Evolutionary conservation across 2,797 vertebrate genomes (phyloP).

Genomic region (Manis javanica): DNA sequence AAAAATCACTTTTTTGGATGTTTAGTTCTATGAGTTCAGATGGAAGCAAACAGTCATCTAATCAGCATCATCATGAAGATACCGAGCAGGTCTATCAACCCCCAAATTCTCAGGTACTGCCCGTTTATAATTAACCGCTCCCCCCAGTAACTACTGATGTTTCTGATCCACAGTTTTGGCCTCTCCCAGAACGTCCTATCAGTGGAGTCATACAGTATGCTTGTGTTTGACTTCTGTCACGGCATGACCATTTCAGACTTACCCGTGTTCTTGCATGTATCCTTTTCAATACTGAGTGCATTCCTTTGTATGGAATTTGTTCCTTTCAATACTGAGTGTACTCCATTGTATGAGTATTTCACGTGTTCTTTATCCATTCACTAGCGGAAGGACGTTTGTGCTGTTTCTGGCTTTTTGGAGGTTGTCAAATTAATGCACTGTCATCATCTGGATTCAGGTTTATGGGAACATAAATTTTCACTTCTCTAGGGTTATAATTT

Average conservation of each 20-base stretch:
- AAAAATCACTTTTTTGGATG: not conserved
- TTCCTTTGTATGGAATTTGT: fast-evolving
- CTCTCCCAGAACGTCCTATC: not conserved
- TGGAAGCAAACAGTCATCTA: not conserved
- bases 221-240: not conserved
- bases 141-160: too few species aligned
- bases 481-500: not conserved
- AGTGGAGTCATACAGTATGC: not conserved
- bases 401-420: not conserved
- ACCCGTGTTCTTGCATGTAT: fast-evolving
- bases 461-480: not conserved
- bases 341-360: fast-evolving
- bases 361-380: not conserved
- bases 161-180: not conserved
- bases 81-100: not conserved
- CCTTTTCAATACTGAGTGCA: too few species aligned
- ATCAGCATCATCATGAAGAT: not conserved
- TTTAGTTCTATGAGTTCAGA: not conserved
- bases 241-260: not conserved
- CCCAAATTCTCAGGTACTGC: too few species aligned
- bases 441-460: not conserved
- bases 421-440: not conserved
- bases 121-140: not conserved
- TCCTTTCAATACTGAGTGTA: not conserved
- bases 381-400: not conserved